phyloP scores from a whole-genome alignment of 2,888 invertebrate genomes.

The Watsonalla binaria region DNA sequence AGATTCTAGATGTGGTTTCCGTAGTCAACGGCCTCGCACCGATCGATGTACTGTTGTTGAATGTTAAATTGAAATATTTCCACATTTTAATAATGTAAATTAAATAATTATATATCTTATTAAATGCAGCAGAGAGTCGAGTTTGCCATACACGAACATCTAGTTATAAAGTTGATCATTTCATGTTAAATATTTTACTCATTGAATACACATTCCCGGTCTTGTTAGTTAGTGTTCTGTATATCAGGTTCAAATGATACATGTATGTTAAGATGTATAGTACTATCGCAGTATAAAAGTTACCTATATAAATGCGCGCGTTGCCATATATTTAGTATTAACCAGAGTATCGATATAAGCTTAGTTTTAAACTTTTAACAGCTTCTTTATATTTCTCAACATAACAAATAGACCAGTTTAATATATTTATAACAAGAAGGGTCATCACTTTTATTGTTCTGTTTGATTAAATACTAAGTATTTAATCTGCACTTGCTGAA shows the following conservation, averaged over 20 bases:
- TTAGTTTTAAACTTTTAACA: conserved; percentile 5
- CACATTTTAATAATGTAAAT: conserved; percentile 39
- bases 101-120: conserved; percentile 9
- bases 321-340: conserved; percentile 66
- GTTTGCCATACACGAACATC: conserved; percentile 25
- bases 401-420: background rate
- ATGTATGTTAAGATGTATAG: conserved; percentile 9
- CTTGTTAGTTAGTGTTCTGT: conserved; percentile 49
- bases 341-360: conserved; percentile 3
- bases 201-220: conserved; percentile 54
- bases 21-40: conserved; percentile 32
- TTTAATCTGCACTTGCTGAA: too few relatives aligned
- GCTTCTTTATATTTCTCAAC: background rate
- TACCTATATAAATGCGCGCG: conserved; percentile 64
- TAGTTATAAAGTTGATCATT: conserved; percentile 6
- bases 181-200: conserved; percentile 14
- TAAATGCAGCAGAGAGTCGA: conserved; percentile 35
- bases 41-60: conserved; percentile 59
- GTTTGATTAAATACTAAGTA: too few relatives aligned
- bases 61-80: conserved; percentile 64
- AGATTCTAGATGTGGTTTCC: conserved; percentile 18
- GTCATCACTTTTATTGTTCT: too few relatives aligned
- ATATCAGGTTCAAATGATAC: conserved; percentile 48
- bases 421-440: background rate
- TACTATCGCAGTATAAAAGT: conserved; percentile 51